Evolutionary conservation across 2,888 invertebrate genomes (phyloP).

Genomic region (Epirrhoe alternata): DNA sequence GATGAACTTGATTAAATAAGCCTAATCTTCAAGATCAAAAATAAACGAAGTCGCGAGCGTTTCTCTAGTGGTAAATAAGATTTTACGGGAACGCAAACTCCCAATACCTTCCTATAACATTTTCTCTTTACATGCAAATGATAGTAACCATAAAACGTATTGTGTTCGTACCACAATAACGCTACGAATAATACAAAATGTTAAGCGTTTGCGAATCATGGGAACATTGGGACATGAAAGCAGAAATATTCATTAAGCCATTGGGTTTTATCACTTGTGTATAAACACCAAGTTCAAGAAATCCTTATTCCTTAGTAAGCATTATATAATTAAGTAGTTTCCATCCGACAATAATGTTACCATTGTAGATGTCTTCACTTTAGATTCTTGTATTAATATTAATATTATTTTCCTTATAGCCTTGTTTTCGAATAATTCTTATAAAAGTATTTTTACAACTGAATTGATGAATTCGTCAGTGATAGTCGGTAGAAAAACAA

Average conservation of each 20-base stretch:
- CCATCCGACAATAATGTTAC: background rate
- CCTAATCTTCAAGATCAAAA: background rate
- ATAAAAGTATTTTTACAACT: no score
- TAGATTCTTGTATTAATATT: no score
- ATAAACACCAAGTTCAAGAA: conserved; percentile 5
- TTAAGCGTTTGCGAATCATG: conserved; percentile 50
- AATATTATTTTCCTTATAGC: no score
- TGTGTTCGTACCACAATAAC: conserved; percentile 55
- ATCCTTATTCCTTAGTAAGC: conserved; percentile 42
- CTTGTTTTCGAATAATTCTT: no score
- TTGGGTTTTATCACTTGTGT: conserved; percentile 35
- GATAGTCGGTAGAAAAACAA: no score
- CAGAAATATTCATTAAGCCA: conserved; percentile 39
- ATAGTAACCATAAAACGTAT: conserved; percentile 61
- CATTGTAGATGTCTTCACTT: no score
- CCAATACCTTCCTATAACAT: conserved; percentile 63
- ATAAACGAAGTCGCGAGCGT: background rate
- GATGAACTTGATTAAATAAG: no score
- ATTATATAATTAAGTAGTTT: conserved; percentile 10
- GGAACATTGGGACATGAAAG: conserved; percentile 41
- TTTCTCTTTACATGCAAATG: conserved; percentile 72
- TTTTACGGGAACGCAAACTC: conserved; percentile 71
- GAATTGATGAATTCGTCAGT: no score
- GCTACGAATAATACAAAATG: conserved; percentile 55
- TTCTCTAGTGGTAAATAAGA: conserved; percentile 57